phyloP scores from a whole-genome alignment of 1,140 invertebrate genomes.

The Uloborus diversus region DNA sequence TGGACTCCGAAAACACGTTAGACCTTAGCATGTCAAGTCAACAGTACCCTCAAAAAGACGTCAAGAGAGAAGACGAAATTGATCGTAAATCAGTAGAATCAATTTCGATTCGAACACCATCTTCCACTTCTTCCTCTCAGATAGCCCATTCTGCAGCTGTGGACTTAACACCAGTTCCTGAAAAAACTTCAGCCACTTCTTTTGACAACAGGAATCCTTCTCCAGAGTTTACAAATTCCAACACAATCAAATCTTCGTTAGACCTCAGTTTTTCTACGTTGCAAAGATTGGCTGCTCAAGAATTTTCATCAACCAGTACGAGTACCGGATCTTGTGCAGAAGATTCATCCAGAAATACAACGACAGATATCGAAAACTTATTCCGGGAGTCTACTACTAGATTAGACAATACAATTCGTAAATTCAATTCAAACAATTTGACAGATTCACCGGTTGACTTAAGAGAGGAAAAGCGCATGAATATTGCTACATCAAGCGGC shows the following conservation, averaged over 20 bases:
- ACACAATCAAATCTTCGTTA: conserved; percentile 13
- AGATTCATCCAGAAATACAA: background rate
- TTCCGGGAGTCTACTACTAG: background rate
- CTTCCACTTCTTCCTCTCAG: conserved; percentile 24
- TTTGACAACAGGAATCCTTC: conserved; percentile 27
- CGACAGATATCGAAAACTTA: conserved; percentile 24
- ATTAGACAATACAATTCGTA: conserved; percentile 72
- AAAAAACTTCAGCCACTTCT: background rate
- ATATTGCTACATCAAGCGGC: background rate
- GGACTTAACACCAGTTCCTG: conserved; percentile 35
- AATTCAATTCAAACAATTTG: too few relatives aligned
- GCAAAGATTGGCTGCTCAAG: conserved; percentile 17
- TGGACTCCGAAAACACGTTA: conserved; percentile 70
- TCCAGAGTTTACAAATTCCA: background rate
- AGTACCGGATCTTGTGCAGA: background rate
- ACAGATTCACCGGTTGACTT: conserved; percentile 77
- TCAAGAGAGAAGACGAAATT: conserved; percentile 23
- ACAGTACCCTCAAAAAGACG: conserved; percentile 46
- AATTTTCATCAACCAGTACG: background rate
- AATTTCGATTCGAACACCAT: background rate
- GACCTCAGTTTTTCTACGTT: conserved; percentile 42
- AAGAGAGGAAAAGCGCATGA: conserved; percentile 70
- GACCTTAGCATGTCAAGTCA: conserved; percentile 78
- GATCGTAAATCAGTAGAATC: conserved; percentile 11
- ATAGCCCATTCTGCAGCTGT: conserved; percentile 8